These are phyloP conservation scores for Sebastes wilsoni DNA, from an alignment of 2,797 vertebrate genomes.

Conservation along the genomic window DNA sequence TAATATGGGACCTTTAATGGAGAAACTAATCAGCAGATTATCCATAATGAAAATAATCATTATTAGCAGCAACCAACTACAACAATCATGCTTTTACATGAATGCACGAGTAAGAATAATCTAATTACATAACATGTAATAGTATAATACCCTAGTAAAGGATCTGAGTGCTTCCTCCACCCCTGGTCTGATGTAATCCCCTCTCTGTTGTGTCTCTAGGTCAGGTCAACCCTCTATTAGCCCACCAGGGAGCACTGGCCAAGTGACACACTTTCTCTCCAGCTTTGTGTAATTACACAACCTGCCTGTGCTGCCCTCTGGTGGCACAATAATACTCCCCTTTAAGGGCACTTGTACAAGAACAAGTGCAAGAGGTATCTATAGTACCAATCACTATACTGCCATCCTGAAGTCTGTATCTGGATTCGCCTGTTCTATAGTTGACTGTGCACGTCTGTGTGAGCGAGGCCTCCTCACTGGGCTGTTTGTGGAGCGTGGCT, in stretches of 20 bases:
- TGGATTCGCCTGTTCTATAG: background rate
- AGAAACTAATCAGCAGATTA: background rate
- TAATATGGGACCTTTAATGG: too few relatives aligned
- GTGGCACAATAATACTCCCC: background rate
- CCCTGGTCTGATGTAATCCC: background rate
- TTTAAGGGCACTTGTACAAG: background rate
- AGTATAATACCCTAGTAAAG: background rate
- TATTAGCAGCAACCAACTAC: background rate
- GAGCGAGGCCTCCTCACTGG: background rate
- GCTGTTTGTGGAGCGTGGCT: conserved; percentile 35
- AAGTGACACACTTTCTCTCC: conserved; percentile 51
- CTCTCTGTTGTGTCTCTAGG: conserved; percentile 5
- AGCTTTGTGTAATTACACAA: conserved; percentile 29
- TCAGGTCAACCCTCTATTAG: conserved; percentile 15
- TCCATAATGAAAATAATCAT: background rate
- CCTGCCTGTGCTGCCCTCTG: conserved; percentile 48
- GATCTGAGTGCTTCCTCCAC: background rate
- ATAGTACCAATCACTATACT: background rate
- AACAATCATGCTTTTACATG: background rate
- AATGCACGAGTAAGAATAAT: background rate
- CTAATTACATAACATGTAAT: background rate
- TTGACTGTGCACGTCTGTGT: background rate
- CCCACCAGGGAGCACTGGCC: conserved; percentile 14
- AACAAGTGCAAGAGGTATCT: background rate
- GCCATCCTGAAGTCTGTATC: background rate